Evolutionary conservation across 2,888 invertebrate genomes (phyloP), one percentile per base, ranked within the genome.

Genomic region (Poecilus cupreus): DNA sequence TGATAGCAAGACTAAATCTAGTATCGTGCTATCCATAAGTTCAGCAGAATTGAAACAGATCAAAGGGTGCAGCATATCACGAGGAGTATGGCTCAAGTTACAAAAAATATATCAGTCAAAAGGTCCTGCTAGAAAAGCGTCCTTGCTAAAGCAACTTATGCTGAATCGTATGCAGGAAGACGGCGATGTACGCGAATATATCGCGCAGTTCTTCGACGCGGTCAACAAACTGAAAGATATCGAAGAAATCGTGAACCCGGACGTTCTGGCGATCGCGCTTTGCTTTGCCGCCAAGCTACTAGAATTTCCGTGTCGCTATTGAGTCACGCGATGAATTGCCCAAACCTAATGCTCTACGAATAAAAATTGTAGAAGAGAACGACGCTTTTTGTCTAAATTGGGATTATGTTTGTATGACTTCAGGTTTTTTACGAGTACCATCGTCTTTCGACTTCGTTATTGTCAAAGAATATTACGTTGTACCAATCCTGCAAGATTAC

Each of bases 71-170:
- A 43, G 24, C 0, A 85, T 85, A 2, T 83, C 87, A 1, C 84
- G 83, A 3, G 84, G 84, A 4, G 82, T 87, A 22, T 88, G 87
- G 88, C 32, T 80, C 3, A 87, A 83, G 75, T 82, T 88, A 11
- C 80, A 87, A 49, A 20, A 72, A 3, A 86, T 86, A 5, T 86
- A 86, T 49, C 85, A 86, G 80, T 87, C 87, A 11, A 84, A 83
- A 46, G 87, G 87, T 2, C 87, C 86, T 1, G 87, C 88, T 0
- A 82, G 86, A 16, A 88, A 88, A 76, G 87, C 87, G 0, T 87
- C 85, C 5, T 80, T 88, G 5, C 80, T 88, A 3, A 88, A 88
- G 57, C 82, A 85, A 54, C 82, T 88, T 1, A 84, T 86, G 5
- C 70, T 87, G 3, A 84, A 84, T 8, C 85, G 85, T 39, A 87